Base-by-base conservation (phyloP, 2,797 vertebrate genomes). In the Malacoraja senta region DNA sequence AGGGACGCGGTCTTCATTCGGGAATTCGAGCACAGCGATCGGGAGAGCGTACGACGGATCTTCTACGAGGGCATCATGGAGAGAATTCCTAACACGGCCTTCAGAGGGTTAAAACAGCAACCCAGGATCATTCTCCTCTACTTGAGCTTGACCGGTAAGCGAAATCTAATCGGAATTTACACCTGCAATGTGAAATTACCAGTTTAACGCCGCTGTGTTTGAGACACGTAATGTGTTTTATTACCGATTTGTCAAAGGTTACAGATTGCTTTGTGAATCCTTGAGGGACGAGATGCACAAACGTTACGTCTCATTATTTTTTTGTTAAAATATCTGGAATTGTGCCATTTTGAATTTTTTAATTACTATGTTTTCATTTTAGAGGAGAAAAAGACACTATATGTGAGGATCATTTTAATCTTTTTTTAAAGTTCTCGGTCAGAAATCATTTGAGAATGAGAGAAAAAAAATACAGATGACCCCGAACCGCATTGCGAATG, bases 21-120 rank as follows among this genome's bases (percentile, higher is more conserved):
- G 91, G 98, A 98, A 95, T 98, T 98, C 95, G 97, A 98, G 95
- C 96, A 96, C 94, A 96, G 95, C 13, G 98, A 99, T 94, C 96
- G 97, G 79, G 97, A 97, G 94, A 97, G 97, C 96, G 98, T 97
- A 95, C 97, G 97, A 94, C 98, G 98, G 95, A 99, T 99, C 95
- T 99, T 99, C 95, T 97, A 97, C 94, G 98, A 99, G 94, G 98
- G 98, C 79, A 99, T 99, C 94, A 97, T 98, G 97, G 98, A 99
- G 96, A 96, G 98, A 95, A 98, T 99, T 95, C 98, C 98, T 94
- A 99, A 99, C 95, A 98, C 98, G 72, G 98, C 98, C 91, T 98
- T 99, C 92, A 96, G 98, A 94, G 98, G 98, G 94, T 96, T 99
- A 94, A 96, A 96, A 93, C 97, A 98, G 95, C 98, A 98, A 95